A percentile compares a stretch with the other conserved stretches of the same genome.
Conservation (phyloP, 2,113 vertebrate genomes). For the Atlantisia rogersi region DNA sequence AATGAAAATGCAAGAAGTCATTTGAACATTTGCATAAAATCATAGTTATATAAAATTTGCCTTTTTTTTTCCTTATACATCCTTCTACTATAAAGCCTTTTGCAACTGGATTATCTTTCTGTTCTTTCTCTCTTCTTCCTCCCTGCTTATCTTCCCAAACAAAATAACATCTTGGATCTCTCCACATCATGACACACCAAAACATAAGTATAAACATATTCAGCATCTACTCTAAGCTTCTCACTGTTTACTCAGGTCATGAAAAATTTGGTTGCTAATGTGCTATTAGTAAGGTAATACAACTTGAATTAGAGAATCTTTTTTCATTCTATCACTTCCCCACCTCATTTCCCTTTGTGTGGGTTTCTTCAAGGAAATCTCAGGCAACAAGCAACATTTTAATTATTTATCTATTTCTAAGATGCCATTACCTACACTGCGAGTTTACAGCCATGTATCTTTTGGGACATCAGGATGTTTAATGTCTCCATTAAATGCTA, state of each 20-base stretch:
- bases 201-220: neutral
- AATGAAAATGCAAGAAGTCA: neutral
- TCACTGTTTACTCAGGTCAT: neutral
- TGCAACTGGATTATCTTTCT: neutral
- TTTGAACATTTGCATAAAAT: neutral
- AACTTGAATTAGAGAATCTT: neutral
- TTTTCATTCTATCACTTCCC: neutral
- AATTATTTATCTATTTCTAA: neutral
- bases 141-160: neutral
- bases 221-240: neutral
- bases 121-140: neutral
- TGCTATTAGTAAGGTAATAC: neutral
- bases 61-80: neutral
- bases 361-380: neutral
- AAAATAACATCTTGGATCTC: neutral
- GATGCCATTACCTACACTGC: neutral
- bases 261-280: neutral
- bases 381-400: neutral
- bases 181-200: neutral
- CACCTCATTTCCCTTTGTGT: neutral
- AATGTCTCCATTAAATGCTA: neutral
- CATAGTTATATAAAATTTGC: neutral
- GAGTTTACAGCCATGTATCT: neutral
- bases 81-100: neutral
- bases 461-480: neutral